phyloP scores from a whole-genome alignment of 2,888 invertebrate species.

The Crepidodera aurea region DNA sequence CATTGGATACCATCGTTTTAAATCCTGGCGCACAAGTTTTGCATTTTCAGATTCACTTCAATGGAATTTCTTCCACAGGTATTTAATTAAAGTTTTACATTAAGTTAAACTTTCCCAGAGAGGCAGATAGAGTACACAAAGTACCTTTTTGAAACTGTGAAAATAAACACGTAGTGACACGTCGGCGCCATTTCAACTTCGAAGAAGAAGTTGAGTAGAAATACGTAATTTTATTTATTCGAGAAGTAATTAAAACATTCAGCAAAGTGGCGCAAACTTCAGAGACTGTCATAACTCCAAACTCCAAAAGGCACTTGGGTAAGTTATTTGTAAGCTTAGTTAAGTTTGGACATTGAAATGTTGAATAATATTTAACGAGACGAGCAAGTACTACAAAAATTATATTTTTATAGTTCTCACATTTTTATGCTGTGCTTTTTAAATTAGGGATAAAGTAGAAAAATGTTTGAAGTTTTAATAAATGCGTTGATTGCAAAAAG shows the following conservation, averaged over 20 bases:
- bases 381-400: not conserved
- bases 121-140: not conserved
- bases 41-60: constrained; percentile 1
- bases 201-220: not conserved
- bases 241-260: constrained; percentile 32
- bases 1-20: too few species aligned
- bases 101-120: not conserved
- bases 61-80: not conserved
- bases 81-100: not conserved
- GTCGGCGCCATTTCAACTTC: not conserved
- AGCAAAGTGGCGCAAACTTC: constrained; percentile 55
- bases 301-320: constrained; percentile 58
- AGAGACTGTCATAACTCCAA: constrained; percentile 54
- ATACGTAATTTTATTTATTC: constrained; percentile 32
- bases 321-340: constrained; percentile 42
- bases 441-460: too few species aligned
- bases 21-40: not conserved
- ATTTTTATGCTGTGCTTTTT: too few species aligned
- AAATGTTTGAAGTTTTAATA: too few species aligned
- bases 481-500: too few species aligned
- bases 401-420: too few species aligned
- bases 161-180: constrained; percentile 12
- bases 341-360: not conserved
- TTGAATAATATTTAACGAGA: not conserved
- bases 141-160: not conserved